phyloP scores from a whole-genome alignment of 2,797 vertebrate species.

The Bradypus variegatus region DNA sequence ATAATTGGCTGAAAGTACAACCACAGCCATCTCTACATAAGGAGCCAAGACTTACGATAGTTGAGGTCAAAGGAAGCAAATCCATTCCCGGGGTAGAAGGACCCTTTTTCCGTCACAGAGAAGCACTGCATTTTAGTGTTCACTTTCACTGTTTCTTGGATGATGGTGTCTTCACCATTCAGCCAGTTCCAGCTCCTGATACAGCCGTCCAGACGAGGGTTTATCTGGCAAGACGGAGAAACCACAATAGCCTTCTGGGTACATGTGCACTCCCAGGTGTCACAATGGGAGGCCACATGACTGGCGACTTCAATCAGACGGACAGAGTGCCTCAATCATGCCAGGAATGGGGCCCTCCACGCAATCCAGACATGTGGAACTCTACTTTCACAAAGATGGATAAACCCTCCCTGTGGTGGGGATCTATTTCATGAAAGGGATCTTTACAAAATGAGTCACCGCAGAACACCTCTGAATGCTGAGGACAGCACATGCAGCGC shows the following conservation, averaged over 20 bases:
- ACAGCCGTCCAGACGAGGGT: slow-evolving; percentile 93
- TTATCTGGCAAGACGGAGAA: slow-evolving; percentile 78
- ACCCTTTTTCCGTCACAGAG: slow-evolving; percentile 79
- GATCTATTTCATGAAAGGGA: neutral
- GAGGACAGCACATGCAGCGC: fast-evolving
- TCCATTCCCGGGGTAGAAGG: slow-evolving; percentile 87
- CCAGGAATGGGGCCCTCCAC: neutral
- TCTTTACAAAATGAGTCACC: neutral
- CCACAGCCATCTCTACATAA: fast-evolving
- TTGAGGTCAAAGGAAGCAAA: slow-evolving; percentile 87
- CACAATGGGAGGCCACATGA: fast-evolving
- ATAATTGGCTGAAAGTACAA: neutral
- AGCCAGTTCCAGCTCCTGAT: slow-evolving; percentile 94
- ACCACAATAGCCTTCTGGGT: neutral
- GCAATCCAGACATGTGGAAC: neutral
- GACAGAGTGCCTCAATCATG: neutral
- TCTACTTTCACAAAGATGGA: fast-evolving
- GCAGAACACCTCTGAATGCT: neutral
- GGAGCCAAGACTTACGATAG: slow-evolving; percentile 74
- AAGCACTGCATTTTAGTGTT: slow-evolving; percentile 96
- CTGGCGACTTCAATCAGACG: neutral
- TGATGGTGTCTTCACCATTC: slow-evolving; percentile 87
- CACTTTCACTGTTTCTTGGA: slow-evolving; percentile 86
- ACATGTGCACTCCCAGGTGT: neutral
- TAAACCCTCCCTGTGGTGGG: too few species aligned